Evolutionary conservation across 2,797 vertebrate species (phyloP).

Genomic region (Balearica regulorum): DNA sequence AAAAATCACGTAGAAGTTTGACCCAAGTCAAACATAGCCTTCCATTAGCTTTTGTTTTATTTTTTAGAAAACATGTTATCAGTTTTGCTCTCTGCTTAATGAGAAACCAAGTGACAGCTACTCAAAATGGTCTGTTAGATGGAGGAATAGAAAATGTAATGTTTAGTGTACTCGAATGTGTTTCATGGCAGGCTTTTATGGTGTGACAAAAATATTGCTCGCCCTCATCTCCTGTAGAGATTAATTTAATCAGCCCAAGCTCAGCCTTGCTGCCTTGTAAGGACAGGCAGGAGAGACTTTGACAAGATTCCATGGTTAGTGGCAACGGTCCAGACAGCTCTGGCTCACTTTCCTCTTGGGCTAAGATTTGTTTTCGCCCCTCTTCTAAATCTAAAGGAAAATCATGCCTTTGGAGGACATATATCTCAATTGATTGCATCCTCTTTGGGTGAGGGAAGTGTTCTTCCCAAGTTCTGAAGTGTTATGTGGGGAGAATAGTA

Average conservation of each 20-base stretch:
- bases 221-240: background rate
- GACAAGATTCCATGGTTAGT: slow-evolving; percentile 8
- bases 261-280: slow-evolving; percentile 48
- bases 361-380: background rate
- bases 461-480: background rate
- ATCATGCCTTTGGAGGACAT: background rate
- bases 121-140: background rate
- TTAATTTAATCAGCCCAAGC: slow-evolving; percentile 27
- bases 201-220: background rate
- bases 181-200: background rate
- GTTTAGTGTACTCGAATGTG: background rate
- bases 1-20: background rate
- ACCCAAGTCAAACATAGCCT: background rate
- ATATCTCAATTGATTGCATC: background rate
- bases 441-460: background rate
- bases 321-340: slow-evolving; percentile 5
- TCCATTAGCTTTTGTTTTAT: background rate
- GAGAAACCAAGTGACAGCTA: background rate
- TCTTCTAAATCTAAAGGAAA: background rate
- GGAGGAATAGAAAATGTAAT: background rate
- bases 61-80: background rate
- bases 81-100: background rate
- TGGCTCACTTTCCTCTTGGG: slow-evolving; percentile 5
- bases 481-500: background rate
- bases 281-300: slow-evolving; percentile 27